Conservation (phyloP, 1,140 invertebrate species). For the Brachionus rubens region DNA sequence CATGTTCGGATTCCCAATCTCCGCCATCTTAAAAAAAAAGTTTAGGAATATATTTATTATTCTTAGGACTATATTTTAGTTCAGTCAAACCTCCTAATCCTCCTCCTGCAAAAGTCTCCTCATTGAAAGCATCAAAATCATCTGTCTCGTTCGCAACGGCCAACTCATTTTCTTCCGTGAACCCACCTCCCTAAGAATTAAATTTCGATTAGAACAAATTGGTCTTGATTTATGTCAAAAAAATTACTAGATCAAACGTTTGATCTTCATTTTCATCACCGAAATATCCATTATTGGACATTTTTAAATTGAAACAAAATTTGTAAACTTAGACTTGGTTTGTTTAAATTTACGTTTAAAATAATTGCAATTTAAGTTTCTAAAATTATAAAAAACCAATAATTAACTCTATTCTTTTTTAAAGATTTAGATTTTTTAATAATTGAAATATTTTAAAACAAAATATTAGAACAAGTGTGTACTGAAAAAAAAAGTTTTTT, state of each 20-base stretch:
- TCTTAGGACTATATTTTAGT: no score
- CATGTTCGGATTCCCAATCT: conserved; percentile 41
- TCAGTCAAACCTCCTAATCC: conserved; percentile 7
- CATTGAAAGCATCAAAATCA: conserved; percentile 41
- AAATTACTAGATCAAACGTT: not conserved
- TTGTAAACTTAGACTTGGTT: not conserved
- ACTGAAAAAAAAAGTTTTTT: no score
- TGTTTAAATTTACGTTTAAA: no score
- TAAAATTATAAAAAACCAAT: no score
- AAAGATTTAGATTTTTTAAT: not conserved
- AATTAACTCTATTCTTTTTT: no score
- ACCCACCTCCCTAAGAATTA: not conserved
- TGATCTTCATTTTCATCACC: conserved; percentile 1
- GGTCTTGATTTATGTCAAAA: not conserved
- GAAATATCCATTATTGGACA: conserved; percentile 41
- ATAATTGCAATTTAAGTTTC: no score
- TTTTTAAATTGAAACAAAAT: no score
- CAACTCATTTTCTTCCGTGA: not conserved
- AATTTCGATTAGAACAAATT: not conserved
- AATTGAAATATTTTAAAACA: not conserved
- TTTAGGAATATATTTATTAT: no score
- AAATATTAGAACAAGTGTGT: not conserved
- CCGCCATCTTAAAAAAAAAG: not conserved
- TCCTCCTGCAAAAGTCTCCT: conserved; percentile 32
- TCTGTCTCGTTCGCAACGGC: not conserved